These are phyloP conservation scores for Nymphalis urticae DNA, from an alignment of 2,888 invertebrate genomes.

Conservation along the genomic window DNA sequence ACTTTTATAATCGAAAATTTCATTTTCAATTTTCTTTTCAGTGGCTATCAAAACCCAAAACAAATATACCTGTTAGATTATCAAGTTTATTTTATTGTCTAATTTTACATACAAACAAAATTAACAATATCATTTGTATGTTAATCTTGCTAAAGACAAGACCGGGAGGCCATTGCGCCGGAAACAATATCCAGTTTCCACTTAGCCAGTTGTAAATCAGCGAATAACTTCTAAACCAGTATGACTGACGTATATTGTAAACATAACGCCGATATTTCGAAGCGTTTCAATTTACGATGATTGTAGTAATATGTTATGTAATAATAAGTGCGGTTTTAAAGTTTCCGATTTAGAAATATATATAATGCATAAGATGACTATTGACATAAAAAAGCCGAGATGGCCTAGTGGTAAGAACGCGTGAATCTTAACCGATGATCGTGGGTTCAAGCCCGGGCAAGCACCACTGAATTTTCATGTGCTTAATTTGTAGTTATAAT, in stretches of 20 bases:
- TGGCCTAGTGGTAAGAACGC: no score
- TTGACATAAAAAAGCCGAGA: no score
- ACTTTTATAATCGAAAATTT: no score
- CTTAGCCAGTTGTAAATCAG: conserved; percentile 40
- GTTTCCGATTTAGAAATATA: neutral
- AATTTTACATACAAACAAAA: conserved; percentile 27
- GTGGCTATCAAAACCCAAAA: neutral
- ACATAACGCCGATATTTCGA: conserved; percentile 18
- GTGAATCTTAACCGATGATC: no score
- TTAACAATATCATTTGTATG: conserved; percentile 18
- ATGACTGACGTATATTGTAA: conserved; percentile 35
- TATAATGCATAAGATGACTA: neutral
- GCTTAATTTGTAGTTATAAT: no score
- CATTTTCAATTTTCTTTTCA: no score
- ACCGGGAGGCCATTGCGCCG: conserved; percentile 33
- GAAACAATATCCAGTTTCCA: conserved; percentile 40
- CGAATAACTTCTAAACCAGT: conserved; percentile 35
- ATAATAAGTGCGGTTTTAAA: conserved; percentile 21
- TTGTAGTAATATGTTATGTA: conserved; percentile 18
- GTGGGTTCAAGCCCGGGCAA: no score
- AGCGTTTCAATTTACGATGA: conserved; percentile 26
- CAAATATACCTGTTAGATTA: neutral
- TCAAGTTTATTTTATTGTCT: neutral
- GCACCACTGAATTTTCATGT: no score
- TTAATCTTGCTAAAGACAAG: conserved; percentile 25